Conservation (phyloP, 2,113 vertebrate species). For the Thunnus maccoyii region DNA sequence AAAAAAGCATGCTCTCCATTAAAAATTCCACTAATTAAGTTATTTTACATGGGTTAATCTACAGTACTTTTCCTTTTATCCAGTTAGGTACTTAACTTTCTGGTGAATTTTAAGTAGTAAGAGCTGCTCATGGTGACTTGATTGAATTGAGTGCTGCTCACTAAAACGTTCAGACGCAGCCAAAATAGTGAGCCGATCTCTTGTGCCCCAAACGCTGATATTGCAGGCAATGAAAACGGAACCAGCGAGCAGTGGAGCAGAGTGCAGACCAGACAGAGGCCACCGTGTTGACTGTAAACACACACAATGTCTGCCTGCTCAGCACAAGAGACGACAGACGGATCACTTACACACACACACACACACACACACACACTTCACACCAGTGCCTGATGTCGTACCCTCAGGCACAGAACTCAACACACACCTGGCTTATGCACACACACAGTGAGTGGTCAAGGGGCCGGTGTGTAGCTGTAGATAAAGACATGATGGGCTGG, state of each 20-base stretch:
- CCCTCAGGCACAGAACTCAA: conserved; percentile 60
- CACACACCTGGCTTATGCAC: conserved; percentile 69
- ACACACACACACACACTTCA: conserved; percentile 22
- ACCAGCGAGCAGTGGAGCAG: conserved; percentile 27
- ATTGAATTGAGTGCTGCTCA: background rate
- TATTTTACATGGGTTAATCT: no score
- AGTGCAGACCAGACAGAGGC: conserved; percentile 66
- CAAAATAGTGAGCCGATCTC: background rate
- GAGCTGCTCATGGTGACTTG: background rate
- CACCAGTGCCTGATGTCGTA: conserved; percentile 54
- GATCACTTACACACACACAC: conserved; percentile 56
- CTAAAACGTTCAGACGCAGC: background rate
- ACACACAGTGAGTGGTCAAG: conserved; percentile 37
- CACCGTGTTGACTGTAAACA: conserved; percentile 87
- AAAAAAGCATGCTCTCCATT: no score
- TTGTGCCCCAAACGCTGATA: background rate
- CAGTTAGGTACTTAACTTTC: no score
- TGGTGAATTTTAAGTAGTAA: background rate
- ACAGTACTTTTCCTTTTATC: background rate
- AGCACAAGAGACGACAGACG: conserved; percentile 51
- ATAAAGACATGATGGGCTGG: conserved; percentile 15
- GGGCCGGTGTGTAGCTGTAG: conserved; percentile 21
- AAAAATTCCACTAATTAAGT: no score
- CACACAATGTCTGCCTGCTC: conserved; percentile 58
- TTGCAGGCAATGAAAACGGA: conserved; percentile 55